These are phyloP conservation scores for Cinara cedri DNA, from an alignment of 2,888 invertebrate species.

Conservation along the genomic window DNA sequence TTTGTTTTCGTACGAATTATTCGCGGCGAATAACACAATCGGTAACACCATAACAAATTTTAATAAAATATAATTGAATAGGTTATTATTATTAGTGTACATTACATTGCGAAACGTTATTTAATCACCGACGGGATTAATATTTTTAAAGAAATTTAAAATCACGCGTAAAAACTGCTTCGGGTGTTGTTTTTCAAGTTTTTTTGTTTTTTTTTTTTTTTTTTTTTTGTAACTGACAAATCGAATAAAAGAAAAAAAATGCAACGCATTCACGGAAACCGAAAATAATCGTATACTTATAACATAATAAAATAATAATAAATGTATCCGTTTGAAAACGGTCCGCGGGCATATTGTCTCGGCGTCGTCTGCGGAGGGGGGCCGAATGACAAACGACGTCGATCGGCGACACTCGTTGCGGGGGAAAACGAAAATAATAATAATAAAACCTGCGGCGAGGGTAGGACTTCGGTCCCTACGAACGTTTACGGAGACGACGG, in stretches of 20 bases:
- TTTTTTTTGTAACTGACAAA: not conserved
- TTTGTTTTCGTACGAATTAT: not conserved
- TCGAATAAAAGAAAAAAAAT: not conserved
- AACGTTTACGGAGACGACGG: too few species aligned
- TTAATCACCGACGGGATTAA: constrained; percentile 9
- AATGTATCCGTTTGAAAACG: not conserved
- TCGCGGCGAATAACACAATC: constrained; percentile 9
- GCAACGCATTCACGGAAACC: too few species aligned
- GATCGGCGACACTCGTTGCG: not conserved
- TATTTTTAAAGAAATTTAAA: not conserved
- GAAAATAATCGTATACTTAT: too few species aligned
- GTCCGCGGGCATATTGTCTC: not conserved
- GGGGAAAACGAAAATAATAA: not conserved
- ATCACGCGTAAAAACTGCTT: not conserved
- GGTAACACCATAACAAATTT: too few species aligned
- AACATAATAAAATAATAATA: too few species aligned
- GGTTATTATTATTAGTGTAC: too few species aligned
- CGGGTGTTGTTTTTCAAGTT: not conserved
- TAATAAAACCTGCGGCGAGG: not conserved
- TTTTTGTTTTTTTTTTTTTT: too few species aligned
- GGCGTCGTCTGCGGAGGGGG: too few species aligned
- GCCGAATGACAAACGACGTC: not conserved
- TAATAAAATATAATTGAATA: not conserved
- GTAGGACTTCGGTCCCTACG: not conserved
- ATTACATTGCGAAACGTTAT: not conserved